Evolutionary conservation across 2,888 invertebrate genomes (phyloP).

Genomic region (Mythimna impura): DNA sequence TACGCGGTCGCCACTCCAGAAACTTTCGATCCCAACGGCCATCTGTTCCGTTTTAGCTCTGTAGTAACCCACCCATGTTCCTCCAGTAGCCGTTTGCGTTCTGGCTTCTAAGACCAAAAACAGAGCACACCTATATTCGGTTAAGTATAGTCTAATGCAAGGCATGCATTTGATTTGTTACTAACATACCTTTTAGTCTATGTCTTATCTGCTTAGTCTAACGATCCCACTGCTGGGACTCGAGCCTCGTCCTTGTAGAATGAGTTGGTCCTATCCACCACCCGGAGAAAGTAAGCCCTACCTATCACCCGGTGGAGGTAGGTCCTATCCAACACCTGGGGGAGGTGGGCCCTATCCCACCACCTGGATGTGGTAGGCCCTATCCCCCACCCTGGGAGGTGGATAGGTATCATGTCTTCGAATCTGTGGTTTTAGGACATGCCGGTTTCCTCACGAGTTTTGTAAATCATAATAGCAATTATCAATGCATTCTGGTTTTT

Average conservation of each 20-base stretch:
- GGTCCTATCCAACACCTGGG: too few relatives aligned
- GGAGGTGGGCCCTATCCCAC: too few relatives aligned
- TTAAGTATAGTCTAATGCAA: conserved; percentile 18
- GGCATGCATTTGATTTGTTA: conserved; percentile 50
- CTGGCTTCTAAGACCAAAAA: not conserved
- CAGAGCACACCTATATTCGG: conserved; percentile 30
- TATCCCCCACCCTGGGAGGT: too few relatives aligned
- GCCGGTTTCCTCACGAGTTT: not conserved
- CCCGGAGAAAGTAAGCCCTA: too few relatives aligned
- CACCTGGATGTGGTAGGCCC: too few relatives aligned
- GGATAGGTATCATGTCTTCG: not conserved
- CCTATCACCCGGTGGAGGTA: too few relatives aligned
- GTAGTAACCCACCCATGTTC: too few relatives aligned
- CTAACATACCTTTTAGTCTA: conserved; percentile 17
- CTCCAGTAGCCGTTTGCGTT: too few relatives aligned
- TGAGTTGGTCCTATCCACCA: too few relatives aligned
- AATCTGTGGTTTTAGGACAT: not conserved
- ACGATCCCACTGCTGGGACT: not conserved
- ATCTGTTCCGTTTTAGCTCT: too few relatives aligned
- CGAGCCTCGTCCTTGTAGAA: not conserved
- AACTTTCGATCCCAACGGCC: too few relatives aligned
- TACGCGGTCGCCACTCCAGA: too few relatives aligned
- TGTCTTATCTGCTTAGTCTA: not conserved
- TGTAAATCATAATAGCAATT: conserved; percentile 27
- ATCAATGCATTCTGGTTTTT: conserved; percentile 36